A percentile compares a stretch with the other conserved stretches of the same genome.
phyloP scores from a whole-genome alignment of 2,888 invertebrate species.

The Dione vanillae region DNA sequence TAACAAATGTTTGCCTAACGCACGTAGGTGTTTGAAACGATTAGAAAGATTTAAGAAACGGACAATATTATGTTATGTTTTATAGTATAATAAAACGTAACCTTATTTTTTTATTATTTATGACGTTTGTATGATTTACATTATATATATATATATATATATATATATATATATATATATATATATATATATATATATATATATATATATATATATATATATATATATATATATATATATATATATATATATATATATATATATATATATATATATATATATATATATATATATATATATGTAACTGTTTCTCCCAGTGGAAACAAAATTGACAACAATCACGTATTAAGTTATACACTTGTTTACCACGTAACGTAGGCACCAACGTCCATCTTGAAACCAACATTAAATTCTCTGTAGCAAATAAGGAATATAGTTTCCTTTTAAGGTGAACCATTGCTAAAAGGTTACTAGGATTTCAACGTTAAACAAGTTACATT shows the following conservation, averaged over 20 bases:
- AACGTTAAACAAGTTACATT: constrained; percentile 20
- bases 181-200: too few species aligned
- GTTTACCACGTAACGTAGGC: background rate
- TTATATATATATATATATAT: too few species aligned
- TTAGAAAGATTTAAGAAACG: constrained; percentile 16
- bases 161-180: too few species aligned
- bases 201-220: too few species aligned
- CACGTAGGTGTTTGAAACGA: constrained; percentile 26
- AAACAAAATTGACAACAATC: too few species aligned
- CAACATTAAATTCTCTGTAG: background rate
- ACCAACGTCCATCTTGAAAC: background rate
- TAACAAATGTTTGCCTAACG: constrained; percentile 30
- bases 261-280: too few species aligned
- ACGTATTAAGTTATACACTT: background rate
- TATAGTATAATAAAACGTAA: constrained; percentile 3
- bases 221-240: too few species aligned
- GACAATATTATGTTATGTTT: constrained; percentile 12
- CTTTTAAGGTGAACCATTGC: background rate
- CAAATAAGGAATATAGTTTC: background rate
- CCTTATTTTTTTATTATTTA: background rate
- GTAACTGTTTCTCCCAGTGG: too few species aligned
- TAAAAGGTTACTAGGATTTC: constrained; percentile 14
- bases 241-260: too few species aligned
- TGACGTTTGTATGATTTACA: background rate
- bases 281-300: too few species aligned